Base-by-base conservation (phyloP, 2,797 vertebrate genomes). In the Onychomys leucogaster region DNA sequence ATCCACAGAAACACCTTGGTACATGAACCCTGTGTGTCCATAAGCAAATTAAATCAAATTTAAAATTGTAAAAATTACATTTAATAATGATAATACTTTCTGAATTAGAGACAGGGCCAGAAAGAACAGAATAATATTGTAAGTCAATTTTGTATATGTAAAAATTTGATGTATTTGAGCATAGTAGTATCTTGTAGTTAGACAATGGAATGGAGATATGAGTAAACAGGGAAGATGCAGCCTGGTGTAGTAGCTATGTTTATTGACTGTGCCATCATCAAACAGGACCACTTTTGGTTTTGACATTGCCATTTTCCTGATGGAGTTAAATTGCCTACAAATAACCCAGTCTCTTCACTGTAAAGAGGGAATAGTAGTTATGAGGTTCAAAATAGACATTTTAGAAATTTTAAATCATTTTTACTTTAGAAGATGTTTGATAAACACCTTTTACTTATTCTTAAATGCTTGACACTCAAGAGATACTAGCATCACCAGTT, bases 311-410 rank as follows among this genome's bases (percentile, higher is more conserved):
- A 83, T 93, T 87, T 88, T 10, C 29, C 63, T 77, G 17, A 16
- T 1, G 27, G 63, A 89, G 6, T 67, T 94, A 94, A 97, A 81
- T 89, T 73, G 37, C 23, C 12, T 71, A 67, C 55, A 67, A 1
- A 25, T 88, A 23, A 65, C 59, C 96, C 71, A 19, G 21, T 82
- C 90, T 94, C 11, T 37, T 95, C n/a, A 87, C 61, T 91, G 6
- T 91, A 46, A 73, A 88, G 43, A 29, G 6, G 10, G 2, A 49
- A 85, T 63, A 73, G 37, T 37, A 92, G 37, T 52, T 75, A 5
- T 32, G 27, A 81, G 19, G 29, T 55, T 59, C 7, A 59, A 32
- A 57, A 59, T 25, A 19, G 34, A 0, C 5, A 80, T 80, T 75
- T 92, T 19, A 76, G 91, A 19, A 63, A 85, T 27, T 83, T 93